Percentiles rank a stretch among this genome's conserved stretches.
Evolutionary conservation across 2,797 vertebrate genomes (phyloP).

Genomic region (Lagorchestes hirsutus): DNA sequence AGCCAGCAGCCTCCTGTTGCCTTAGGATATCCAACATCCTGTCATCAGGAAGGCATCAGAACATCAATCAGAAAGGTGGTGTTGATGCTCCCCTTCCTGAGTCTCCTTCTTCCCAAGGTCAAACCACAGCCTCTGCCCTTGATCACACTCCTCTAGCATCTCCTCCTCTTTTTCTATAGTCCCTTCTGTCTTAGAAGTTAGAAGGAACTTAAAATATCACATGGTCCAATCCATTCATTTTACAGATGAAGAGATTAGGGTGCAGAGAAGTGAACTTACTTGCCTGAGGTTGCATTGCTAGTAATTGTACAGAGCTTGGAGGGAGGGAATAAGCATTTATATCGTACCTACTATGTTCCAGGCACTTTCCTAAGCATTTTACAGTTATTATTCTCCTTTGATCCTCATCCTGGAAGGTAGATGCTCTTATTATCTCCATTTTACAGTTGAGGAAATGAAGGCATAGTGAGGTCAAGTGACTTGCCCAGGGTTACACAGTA

Average conservation of each 20-base stretch:
- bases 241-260: background rate
- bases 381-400: background rate
- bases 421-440: background rate
- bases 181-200: background rate
- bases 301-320: background rate
- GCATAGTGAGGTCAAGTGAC: background rate
- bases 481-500: background rate
- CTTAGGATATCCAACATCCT: background rate
- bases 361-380: background rate
- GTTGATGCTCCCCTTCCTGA: background rate
- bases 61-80: background rate
- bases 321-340: background rate
- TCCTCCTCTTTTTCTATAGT: background rate
- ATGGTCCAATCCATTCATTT: background rate
- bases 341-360: background rate
- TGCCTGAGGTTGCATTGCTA: background rate
- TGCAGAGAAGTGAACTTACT: background rate
- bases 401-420: background rate
- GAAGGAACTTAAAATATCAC: background rate
- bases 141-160: background rate
- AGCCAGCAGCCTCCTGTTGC: background rate
- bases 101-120: background rate
- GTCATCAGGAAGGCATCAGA: background rate
- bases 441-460: background rate
- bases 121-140: background rate